phyloP scores from a whole-genome alignment of 2,888 invertebrate genomes.

The Xestoiulus laeticollis region DNA sequence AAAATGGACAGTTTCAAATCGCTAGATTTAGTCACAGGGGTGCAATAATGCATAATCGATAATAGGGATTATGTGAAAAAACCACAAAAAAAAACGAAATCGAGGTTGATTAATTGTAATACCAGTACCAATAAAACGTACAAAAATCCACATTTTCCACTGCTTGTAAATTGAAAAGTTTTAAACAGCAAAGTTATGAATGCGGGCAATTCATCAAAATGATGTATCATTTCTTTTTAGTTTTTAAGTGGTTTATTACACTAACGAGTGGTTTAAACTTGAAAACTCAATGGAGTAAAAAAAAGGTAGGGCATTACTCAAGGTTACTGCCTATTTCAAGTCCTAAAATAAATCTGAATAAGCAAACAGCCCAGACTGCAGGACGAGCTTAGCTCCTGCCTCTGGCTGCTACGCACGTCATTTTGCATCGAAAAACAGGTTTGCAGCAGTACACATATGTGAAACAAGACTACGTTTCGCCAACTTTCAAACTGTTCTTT shows the following conservation, averaged over 20 bases:
- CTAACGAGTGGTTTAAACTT: slow-evolving; percentile 44
- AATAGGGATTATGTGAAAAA: background rate
- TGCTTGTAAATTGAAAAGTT: background rate
- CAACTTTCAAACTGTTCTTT: background rate
- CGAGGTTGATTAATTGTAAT: background rate
- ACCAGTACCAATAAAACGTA: background rate
- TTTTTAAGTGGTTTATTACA: background rate
- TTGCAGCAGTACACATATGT: slow-evolving; percentile 6
- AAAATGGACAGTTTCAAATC: background rate
- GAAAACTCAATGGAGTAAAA: slow-evolving; percentile 28
- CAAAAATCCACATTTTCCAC: background rate
- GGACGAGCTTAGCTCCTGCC: slow-evolving; percentile 43
- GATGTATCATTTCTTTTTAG: background rate
- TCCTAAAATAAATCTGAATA: slow-evolving; percentile 45
- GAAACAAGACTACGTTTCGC: background rate
- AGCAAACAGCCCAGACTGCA: slow-evolving; percentile 48
- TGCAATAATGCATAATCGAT: background rate
- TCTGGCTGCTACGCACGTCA: slow-evolving; percentile 37
- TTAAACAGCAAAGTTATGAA: background rate
- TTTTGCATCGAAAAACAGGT: slow-evolving; percentile 33
- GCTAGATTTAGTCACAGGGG: background rate
- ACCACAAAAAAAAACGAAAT: too few relatives aligned
- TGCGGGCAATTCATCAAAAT: background rate
- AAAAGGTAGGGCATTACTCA: slow-evolving; percentile 48
- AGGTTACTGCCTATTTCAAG: slow-evolving; percentile 45